Base-by-base conservation (phyloP, 2,113 vertebrate species). In the Perca schrenkii region DNA sequence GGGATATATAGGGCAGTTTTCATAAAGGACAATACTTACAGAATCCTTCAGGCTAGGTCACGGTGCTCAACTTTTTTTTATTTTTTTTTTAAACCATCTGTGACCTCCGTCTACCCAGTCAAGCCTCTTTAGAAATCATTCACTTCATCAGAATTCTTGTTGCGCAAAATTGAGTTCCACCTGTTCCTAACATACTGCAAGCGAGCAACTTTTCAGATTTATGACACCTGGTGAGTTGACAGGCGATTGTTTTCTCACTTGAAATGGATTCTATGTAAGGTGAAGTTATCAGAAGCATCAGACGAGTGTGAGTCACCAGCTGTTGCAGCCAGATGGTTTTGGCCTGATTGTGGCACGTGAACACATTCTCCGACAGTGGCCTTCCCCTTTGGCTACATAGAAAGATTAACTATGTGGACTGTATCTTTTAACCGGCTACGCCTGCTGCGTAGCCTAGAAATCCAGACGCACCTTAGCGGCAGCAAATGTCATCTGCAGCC, bases 11-110 rank as follows among this genome's bases (percentile, higher is more conserved):
- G 36, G 70, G 52, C 43, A 15, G 56, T 50, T 86, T 86, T 91
- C 73, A 90, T 91, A 88, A 84, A 89, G 82, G 72, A 82, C 77
- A 28, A 34, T 52, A 63, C 82, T 82, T 76, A 74, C 60, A 86
- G 77, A 73, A 47, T 80, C 84, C 88, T 81, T 67, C 62, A 14
- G 87, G 79, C 87, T 4, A 75, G 14, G 65, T 77, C 77, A 76
- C 57, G 15, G 67, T 25, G 50, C 74, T 85, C 50, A 49, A n/a
- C 15, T 28, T 82, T 65, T 57, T 31, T 6, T 28, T n/a, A 22
- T 53, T 63, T 62, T n/a, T n/a, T n/a, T n/a, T n/a, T n/a, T n/a
- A n/a, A 12, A 22, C 28, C 77, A 65, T 77, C 40, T 63, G 47
- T 73, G 80, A 65, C 73, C 74, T 43, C 50, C 13, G 31, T 25